These are phyloP conservation scores for Trilocha varians DNA, from an alignment of 2,888 invertebrate species.

Conservation along the genomic window DNA sequence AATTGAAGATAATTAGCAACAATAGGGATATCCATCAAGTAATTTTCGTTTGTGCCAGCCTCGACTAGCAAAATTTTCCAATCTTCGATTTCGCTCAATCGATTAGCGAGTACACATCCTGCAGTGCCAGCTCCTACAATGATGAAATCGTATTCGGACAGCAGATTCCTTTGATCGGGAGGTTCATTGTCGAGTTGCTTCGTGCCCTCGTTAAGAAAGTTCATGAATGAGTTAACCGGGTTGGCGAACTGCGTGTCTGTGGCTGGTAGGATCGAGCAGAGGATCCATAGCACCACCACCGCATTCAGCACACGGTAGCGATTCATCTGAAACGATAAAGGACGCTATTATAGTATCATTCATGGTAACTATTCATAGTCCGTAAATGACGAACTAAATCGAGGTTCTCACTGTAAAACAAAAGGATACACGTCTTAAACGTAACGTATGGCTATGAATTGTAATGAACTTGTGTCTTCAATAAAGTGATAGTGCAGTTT, in stretches of 20 bases:
- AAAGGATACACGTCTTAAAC: conserved; percentile 15
- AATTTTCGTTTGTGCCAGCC: conserved; percentile 81
- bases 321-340: conserved; percentile 50
- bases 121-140: conserved; percentile 87
- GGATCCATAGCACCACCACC: conserved; percentile 34
- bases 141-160: conserved; percentile 82
- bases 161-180: conserved; percentile 56
- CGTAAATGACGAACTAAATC: conserved; percentile 8
- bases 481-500: conserved; percentile 10
- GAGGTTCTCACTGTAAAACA: conserved; percentile 15
- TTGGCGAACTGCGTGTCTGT: conserved; percentile 39
- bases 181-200: conserved; percentile 68
- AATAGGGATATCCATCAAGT: conserved; percentile 83
- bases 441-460: conserved; percentile 19
- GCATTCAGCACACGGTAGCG: conserved; percentile 29
- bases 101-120: conserved; percentile 82
- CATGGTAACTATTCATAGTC: not conserved
- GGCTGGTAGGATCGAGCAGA: conserved; percentile 30
- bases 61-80: conserved; percentile 81
- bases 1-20: conserved; percentile 81
- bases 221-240: conserved; percentile 63
- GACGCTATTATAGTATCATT: not conserved
- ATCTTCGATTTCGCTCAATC: conserved; percentile 79
- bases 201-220: conserved; percentile 69
- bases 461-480: conserved; percentile 16